These are phyloP conservation scores for Adineta ricciae DNA, from an alignment of 2,888 invertebrate species.

Conservation along the genomic window DNA sequence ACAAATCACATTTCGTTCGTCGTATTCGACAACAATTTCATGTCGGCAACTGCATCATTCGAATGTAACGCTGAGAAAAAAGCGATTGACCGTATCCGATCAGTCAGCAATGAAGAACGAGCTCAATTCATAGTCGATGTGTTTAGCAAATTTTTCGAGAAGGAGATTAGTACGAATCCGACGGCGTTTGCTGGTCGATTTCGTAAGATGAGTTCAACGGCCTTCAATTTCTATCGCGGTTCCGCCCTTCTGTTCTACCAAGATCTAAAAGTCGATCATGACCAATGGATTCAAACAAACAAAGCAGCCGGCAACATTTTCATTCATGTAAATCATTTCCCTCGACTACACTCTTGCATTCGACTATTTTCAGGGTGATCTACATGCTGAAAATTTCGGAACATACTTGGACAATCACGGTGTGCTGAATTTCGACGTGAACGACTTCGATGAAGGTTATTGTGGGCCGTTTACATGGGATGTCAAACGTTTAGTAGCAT, in stretches of 20 bases:
- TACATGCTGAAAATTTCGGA: not conserved
- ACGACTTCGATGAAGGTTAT: not conserved
- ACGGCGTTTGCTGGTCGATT: not conserved
- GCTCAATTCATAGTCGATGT: not conserved
- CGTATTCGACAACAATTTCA: no score
- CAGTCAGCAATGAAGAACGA: not conserved
- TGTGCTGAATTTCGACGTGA: not conserved
- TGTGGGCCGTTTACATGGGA: not conserved
- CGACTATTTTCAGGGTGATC: not conserved
- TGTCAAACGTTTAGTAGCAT: not conserved
- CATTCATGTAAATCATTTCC: not conserved
- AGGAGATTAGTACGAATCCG: not conserved
- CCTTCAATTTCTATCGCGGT: not conserved
- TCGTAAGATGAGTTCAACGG: not conserved
- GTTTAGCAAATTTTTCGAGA: not conserved
- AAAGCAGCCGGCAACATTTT: not conserved
- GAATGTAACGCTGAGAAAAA: no score
- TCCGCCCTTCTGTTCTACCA: not conserved
- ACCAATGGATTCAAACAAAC: not conserved
- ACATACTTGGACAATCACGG: not conserved
- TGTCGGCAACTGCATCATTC: no score
- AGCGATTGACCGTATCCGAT: no score
- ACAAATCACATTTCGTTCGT: no score
- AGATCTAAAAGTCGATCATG: not conserved
- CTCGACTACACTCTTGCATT: no score